Evolutionary conservation across 1,140 invertebrate genomes (phyloP).

Genomic region (Heliconius nattereri): DNA sequence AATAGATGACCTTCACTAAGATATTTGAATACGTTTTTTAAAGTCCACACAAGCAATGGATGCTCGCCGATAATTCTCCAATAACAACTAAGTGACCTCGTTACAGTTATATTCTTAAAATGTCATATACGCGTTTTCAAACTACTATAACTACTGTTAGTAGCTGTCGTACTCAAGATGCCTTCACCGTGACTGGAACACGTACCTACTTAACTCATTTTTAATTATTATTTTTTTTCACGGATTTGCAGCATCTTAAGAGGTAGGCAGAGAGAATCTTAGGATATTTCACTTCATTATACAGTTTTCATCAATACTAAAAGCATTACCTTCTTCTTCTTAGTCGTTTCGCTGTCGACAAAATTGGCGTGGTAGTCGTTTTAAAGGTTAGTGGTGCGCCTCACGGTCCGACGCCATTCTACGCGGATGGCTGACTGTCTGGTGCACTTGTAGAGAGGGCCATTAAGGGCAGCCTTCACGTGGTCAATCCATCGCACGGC

Average conservation of each 20-base stretch:
- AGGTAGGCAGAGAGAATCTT: background rate
- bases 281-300: background rate
- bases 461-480: too few relatives aligned
- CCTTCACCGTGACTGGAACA: conserved; percentile 48
- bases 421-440: too few relatives aligned
- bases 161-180: conserved; percentile 46
- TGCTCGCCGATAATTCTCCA: conserved; percentile 39
- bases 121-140: conserved; percentile 48
- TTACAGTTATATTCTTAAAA: conserved; percentile 54
- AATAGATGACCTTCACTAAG: conserved; percentile 31
- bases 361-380: too few relatives aligned
- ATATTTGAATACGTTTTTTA: conserved; percentile 32
- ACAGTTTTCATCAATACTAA: background rate
- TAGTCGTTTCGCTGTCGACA: too few relatives aligned
- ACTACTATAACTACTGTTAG: conserved; percentile 43
- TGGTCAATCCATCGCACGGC: too few relatives aligned
- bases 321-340: background rate
- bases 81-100: conserved; percentile 51
- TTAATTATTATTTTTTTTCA: background rate
- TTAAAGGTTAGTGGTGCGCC: too few relatives aligned
- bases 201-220: conserved; percentile 19
- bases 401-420: too few relatives aligned
- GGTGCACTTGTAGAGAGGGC: too few relatives aligned
- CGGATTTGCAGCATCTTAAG: background rate
- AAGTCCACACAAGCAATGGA: conserved; percentile 24